Conservation (phyloP, 2,797 vertebrate species). For the Hyperoplus immaculatus region DNA sequence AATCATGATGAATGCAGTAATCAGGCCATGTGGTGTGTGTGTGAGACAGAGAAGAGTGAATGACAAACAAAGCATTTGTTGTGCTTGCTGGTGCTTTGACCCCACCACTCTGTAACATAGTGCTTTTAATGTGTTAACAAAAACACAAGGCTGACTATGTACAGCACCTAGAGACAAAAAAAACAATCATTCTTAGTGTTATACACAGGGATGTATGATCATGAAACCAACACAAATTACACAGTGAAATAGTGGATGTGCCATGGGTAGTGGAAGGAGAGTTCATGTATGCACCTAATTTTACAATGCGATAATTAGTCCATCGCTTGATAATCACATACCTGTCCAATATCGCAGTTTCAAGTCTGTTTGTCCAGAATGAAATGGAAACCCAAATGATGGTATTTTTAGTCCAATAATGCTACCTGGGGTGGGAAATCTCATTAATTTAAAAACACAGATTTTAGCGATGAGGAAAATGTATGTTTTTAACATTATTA, state of each 20-base stretch:
- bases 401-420: conserved; percentile 39
- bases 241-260: conserved; percentile 31
- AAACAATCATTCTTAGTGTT: conserved; percentile 24
- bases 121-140: conserved; percentile 52
- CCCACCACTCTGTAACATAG: conserved; percentile 61
- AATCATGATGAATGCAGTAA: conserved; percentile 66
- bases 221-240: conserved; percentile 24
- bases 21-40: conserved; percentile 13
- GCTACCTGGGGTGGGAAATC: conserved; percentile 18
- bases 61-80: conserved; percentile 46
- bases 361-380: conserved; percentile 39
- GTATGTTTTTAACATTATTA: conserved; percentile 7
- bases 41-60: neutral
- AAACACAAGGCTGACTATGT: conserved; percentile 36
- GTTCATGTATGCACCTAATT: conserved; percentile 37
- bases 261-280: conserved; percentile 30
- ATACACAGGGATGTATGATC: conserved; percentile 7
- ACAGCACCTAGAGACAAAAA: conserved; percentile 36
- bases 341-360: conserved; percentile 36
- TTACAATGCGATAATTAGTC: conserved; percentile 12
- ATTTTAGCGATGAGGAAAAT: conserved; percentile 20
- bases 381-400: conserved; percentile 27
- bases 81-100: conserved; percentile 68
- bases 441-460: conserved; percentile 24
- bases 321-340: conserved; percentile 34